phyloP scores from a whole-genome alignment of 2,888 invertebrate genomes.

The Hyposoter dolosus region DNA sequence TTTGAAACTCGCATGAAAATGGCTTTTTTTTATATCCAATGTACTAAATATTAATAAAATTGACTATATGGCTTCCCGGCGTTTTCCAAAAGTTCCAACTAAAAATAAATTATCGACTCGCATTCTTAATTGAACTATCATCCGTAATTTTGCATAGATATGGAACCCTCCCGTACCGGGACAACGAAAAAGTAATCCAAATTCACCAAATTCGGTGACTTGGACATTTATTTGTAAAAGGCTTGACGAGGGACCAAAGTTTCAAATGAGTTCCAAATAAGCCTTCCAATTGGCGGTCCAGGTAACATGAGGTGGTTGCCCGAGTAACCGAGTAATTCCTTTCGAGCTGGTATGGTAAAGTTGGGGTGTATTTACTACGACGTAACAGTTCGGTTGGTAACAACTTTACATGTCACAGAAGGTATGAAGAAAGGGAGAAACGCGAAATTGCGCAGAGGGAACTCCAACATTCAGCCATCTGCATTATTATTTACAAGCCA shows the following conservation, averaged over 20 bases:
- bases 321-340: slow-evolving; percentile 36
- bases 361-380: slow-evolving; percentile 49
- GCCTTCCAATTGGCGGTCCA: slow-evolving; percentile 26
- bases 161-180: not conserved
- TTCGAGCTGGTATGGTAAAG: slow-evolving; percentile 55
- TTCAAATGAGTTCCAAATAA: slow-evolving; percentile 7
- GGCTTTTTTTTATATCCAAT: not conserved
- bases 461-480: not conserved
- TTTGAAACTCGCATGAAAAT: not conserved
- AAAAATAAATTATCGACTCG: not conserved
- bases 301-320: slow-evolving; percentile 15
- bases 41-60: not conserved
- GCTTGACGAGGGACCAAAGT: slow-evolving; percentile 5
- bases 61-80: not conserved
- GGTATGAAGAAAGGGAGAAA: slow-evolving; percentile 10
- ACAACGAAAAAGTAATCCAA: not conserved
- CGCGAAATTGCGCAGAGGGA: slow-evolving; percentile 34
- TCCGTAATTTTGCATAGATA: not conserved
- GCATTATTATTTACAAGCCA: slow-evolving; percentile 16
- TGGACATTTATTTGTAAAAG: not conserved
- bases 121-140: not conserved
- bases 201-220: not conserved
- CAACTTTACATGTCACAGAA: slow-evolving; percentile 20
- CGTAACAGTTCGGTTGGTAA: slow-evolving; percentile 41
- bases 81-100: not conserved